Evolutionary conservation across 2,797 vertebrate genomes (phyloP), one percentile per base, ranked within the genome.

Genomic region (Aldrovandia affinis): DNA sequence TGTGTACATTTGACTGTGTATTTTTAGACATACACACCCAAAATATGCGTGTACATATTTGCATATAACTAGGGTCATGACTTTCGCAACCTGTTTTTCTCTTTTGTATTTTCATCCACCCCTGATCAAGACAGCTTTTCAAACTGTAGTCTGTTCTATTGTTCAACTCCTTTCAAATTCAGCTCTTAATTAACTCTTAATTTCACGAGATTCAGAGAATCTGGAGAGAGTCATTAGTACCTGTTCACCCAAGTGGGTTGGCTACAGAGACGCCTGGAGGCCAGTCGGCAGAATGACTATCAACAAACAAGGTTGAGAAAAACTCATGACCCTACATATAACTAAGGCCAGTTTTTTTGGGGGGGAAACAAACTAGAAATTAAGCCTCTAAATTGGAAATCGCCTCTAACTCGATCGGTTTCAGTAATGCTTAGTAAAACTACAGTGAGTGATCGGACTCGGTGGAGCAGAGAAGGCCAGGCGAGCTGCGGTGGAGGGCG

Each of bases 301-400:
- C 39, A 33, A 73, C 18, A 73, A 42, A 73, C 33, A 73, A 73
- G 36, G 68, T 73, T 18, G 39, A 42, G 68, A 15, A 73, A 39
- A 73, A 73, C 68, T 73, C 68, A 73, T 73, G 36, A 73, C 36
- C 68, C 68, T 22, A 73, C 75, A 87, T 86, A 88, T 84, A 93
- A 94, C 92, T 96, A 96, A 96, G 95, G 95, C 95, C 94, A 94
- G 93, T 92, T 95, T 94, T 91, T 86, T 90, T 89, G 92, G 91
- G 88, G 87, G 33, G 92, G 92, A 91, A 90, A 93, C 91, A 94
- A 36, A 73, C 90, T 86, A 90, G 87, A 92, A 93, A 93, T 89
- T 83, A 89, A 85, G 50, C 68, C 30, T 33, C 65, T 36, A 12
- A 33, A 84, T 93, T 91, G 91, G 90, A 94, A 93, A 92, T 92